Base-by-base conservation (phyloP, 2,888 invertebrate genomes). In the Erpobdella octoculata region DNA sequence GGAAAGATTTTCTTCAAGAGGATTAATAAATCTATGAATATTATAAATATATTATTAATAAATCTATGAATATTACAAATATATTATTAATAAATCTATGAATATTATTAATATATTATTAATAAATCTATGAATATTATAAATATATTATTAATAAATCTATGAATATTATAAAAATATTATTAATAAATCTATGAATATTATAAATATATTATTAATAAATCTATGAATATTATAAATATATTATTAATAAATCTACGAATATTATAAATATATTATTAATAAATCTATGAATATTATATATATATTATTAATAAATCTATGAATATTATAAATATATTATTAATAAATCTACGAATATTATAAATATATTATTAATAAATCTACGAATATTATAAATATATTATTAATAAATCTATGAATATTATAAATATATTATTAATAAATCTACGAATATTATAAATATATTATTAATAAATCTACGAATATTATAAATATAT, bases 11-110 rank as follows among this genome's bases (percentile, higher is more conserved):
- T 65, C 38, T 46, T 71, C 64, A 25, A 71, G 46, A n/a, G 64
- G 62, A 41, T 71, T 61, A 25, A 35, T 46, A 9, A 62, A 71
- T 18, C 64, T 64, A 21, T 38, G 8, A 28, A 46, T 53, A 21
- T 38, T 25, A 38, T 36, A 35, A 48, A 5, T n/a, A n/a, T n/a
- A n/a, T n/a, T n/a, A n/a, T n/a, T n/a, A n/a, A 38, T 1, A n/a
- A 68, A 68, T 8, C 25, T 25, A 46, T 31, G 33, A 46, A n/a
- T 33, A 58, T 3, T 6, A 37, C 4, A 35, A 36, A 37, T 35
- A 25, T 25, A 38, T n/a, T 33, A 38, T 25, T 61, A 25, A 35
- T 46, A 9, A 62, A 71, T 18, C 64, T 64, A 21, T 38, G 8
- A 28, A 46, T 53, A 21, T 38, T 25, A 38, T 36, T 38, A 48